Evolutionary conservation across 2,113 vertebrate species (phyloP).

Genomic region (Antechinus stuartii): DNA sequence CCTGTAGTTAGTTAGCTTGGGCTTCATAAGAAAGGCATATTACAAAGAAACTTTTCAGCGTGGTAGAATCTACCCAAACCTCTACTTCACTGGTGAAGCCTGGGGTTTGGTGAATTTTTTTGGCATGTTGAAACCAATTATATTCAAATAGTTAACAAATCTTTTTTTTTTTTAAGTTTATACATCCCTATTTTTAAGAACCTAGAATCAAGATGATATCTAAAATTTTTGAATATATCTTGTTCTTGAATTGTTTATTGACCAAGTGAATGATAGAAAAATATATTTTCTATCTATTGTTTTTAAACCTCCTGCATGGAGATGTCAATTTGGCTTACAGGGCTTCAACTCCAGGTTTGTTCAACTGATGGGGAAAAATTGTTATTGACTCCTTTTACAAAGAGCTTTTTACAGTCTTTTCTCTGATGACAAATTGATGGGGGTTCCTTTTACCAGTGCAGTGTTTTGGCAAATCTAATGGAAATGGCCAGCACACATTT

Average conservation of each 20-base stretch:
- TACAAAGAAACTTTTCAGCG: neutral
- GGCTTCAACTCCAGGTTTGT: slow-evolving; percentile 39
- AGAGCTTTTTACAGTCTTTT: slow-evolving; percentile 6
- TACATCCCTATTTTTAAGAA: too few relatives aligned
- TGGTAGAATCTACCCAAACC: neutral
- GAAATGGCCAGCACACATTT: neutral
- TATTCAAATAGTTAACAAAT: too few relatives aligned
- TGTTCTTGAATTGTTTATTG: neutral
- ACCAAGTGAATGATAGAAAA: slow-evolving; percentile 73
- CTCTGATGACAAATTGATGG: neutral
- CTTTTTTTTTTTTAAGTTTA: too few relatives aligned
- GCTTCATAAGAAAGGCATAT: neutral
- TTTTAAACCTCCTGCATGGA: slow-evolving; percentile 74
- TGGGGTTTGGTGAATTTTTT: neutral
- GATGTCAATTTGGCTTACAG: slow-evolving; percentile 64
- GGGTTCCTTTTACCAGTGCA: neutral
- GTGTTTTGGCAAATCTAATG: slow-evolving; percentile 16
- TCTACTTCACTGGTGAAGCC: neutral
- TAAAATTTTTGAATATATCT: neutral
- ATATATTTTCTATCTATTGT: slow-evolving; percentile 58
- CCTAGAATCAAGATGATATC: neutral
- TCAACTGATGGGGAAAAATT: neutral
- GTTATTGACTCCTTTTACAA: slow-evolving; percentile 13
- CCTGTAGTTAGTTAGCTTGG: neutral
- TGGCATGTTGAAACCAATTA: neutral